A percentile compares a stretch with the other conserved stretches of the same genome.
Evolutionary conservation across 2,888 invertebrate species (phyloP).

Genomic region (Drosophila basisetae): DNA sequence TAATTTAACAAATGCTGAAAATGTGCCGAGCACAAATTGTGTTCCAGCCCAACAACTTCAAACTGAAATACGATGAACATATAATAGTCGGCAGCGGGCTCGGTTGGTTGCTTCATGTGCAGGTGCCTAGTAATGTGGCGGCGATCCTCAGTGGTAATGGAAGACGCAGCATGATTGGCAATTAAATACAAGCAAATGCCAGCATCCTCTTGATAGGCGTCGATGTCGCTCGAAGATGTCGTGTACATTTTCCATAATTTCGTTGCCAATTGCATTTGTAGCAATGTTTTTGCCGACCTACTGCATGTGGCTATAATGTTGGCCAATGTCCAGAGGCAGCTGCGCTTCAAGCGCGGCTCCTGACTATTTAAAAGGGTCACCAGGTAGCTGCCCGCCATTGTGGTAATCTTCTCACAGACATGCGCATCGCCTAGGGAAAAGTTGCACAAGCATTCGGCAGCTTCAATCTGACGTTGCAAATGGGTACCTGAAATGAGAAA

Average conservation of each 20-base stretch:
- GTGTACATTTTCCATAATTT: constrained; percentile 78
- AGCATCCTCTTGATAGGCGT: constrained; percentile 73
- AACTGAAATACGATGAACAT: constrained; percentile 75
- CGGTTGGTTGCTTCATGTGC: constrained; percentile 59
- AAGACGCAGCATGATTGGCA: constrained; percentile 34
- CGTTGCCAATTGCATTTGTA: constrained; percentile 81
- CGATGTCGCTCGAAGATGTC: constrained; percentile 16
- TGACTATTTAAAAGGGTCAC: constrained; percentile 79
- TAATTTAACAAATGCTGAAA: constrained; percentile 29
- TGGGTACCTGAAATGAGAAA: constrained; percentile 67
- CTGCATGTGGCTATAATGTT: constrained; percentile 79
- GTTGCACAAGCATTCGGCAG: constrained; percentile 84
- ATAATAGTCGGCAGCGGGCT: constrained; percentile 71
- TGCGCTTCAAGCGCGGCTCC: constrained; percentile 74
- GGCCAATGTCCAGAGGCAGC: constrained; percentile 82
- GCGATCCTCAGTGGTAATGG: constrained; percentile 61
- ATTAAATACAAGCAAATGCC: constrained; percentile 76
- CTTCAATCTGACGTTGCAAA: constrained; percentile 74
- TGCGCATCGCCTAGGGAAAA: constrained; percentile 81
- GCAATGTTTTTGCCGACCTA: constrained; percentile 70
- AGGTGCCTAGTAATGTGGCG: constrained; percentile 61
- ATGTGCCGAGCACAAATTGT: constrained; percentile 10
- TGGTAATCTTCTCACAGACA: constrained; percentile 82
- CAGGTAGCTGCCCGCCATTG: constrained; percentile 82
- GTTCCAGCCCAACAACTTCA: constrained; percentile 31